A percentile compares a stretch with the other conserved stretches of the same genome.
These are phyloP conservation scores for Sclerodermus sp. DNA, from an alignment of 2,888 invertebrate species.

Conservation along the genomic window DNA sequence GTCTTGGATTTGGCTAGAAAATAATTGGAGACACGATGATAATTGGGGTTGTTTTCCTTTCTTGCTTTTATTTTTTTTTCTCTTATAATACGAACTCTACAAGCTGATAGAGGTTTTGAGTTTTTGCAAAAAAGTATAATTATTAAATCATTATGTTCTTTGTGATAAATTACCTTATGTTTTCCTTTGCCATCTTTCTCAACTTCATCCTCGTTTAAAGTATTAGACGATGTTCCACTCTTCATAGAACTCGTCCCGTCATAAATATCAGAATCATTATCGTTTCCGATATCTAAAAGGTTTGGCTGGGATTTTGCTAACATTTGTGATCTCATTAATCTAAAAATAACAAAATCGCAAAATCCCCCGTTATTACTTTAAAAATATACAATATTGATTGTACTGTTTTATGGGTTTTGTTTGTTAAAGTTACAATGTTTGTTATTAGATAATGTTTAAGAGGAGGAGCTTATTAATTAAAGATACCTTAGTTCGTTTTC, in stretches of 20 bases:
- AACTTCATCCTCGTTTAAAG: conserved; percentile 47
- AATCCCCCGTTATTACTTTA: too few relatives aligned
- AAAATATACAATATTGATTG: neutral
- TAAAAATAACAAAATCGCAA: conserved; percentile 26
- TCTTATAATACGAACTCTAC: too few relatives aligned
- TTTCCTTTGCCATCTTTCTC: conserved; percentile 45
- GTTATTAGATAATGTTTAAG: too few relatives aligned
- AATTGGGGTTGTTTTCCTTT: too few relatives aligned
- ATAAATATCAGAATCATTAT: conserved; percentile 52
- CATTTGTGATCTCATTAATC: conserved; percentile 55
- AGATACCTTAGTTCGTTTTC: conserved; percentile 75
- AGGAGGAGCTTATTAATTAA: too few relatives aligned
- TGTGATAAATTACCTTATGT: conserved; percentile 38
- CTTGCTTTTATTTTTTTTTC: too few relatives aligned
- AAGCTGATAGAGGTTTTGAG: too few relatives aligned
- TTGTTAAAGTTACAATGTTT: too few relatives aligned
- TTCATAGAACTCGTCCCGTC: conserved; percentile 46
- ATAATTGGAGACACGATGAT: conserved; percentile 6
- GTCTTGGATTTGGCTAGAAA: conserved; percentile 47
- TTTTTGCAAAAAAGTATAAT: neutral
- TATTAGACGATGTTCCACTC: conserved; percentile 49
- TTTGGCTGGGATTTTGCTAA: conserved; percentile 59
- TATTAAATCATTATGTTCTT: neutral
- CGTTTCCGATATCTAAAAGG: conserved; percentile 51
- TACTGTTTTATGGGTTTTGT: too few relatives aligned